Evolutionary conservation across 2,113 vertebrate species (phyloP), one percentile per base, ranked within the genome.

Genomic region (Zapus hudsonius): DNA sequence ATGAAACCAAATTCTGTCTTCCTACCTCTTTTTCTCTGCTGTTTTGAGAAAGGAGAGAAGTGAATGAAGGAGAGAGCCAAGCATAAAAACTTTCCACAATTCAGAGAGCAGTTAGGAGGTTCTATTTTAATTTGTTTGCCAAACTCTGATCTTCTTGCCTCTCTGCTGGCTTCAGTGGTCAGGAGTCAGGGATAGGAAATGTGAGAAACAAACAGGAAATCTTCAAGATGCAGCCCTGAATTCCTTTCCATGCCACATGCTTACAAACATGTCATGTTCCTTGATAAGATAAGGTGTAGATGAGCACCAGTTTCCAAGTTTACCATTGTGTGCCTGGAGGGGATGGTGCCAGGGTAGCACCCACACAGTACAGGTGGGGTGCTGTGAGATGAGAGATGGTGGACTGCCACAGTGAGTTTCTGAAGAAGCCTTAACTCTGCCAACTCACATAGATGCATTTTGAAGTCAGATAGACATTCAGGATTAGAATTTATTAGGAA

Each of bases 231-330:
- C 19, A 19, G 84, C 78, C 57, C 64, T 73, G 82, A 15, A 74
- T 76, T 75, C 83, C 72, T 69, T 69, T 64, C 76, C 38, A 25
- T 11, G 40, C 52, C 86, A 7, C 17, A 25, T 82, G 93, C 93
- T 93, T 88, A 90, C 91, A 95, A 85, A 95, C 79, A 86, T 6
- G 70, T 74, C 73, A 11, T 74, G 79, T 31, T 83, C 33, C 66
- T 70, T 36, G 64, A 92, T 82, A 78, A 66, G 84, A 55, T 82
- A 38, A 33, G 76, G 75, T 40, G 12, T n/a, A 47, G 36, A 61
- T 38, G 19, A 2, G 17, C 70, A 13, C 23, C 4, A 38, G 20
- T 88, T 66, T 79, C 40, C n/a, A n/a, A 63, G 79, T 81, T 78
- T 61, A 52, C 40, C 66, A 72, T 55, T 8, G 69, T 91, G 63